phyloP scores from a whole-genome alignment of 2,113 vertebrate species.

The Emberiza fucata region DNA sequence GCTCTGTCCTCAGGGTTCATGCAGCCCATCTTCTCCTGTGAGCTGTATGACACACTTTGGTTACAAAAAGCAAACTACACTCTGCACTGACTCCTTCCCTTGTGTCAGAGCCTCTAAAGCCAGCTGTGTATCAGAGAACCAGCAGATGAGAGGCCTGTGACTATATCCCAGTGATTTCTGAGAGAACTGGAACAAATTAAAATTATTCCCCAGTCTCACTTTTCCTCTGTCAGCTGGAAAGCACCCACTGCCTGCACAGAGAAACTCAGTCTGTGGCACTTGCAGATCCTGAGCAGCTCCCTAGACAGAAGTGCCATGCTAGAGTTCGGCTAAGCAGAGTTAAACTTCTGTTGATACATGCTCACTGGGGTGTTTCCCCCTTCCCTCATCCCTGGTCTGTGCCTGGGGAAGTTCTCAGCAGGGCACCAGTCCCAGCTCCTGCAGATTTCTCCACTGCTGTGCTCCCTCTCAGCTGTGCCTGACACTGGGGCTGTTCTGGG shows the following conservation, averaged over 20 bases:
- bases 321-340: neutral
- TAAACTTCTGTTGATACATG: neutral
- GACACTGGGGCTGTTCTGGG: rapidly evolving
- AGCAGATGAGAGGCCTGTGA: neutral
- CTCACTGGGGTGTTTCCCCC: neutral
- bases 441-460: neutral
- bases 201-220: neutral
- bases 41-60: neutral
- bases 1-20: neutral
- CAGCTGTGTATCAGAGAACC: neutral
- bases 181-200: neutral
- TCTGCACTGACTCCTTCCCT: neutral
- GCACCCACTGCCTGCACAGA: rapidly evolving
- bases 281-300: neutral
- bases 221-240: neutral
- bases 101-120: neutral
- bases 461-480: neutral
- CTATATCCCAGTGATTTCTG: neutral
- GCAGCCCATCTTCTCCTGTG: neutral
- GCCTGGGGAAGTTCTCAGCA: neutral
- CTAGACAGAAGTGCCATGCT: neutral
- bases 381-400: neutral
- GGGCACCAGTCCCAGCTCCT: neutral
- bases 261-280: neutral
- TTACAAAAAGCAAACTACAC: neutral